Evolutionary conservation across 2,797 vertebrate species (phyloP), one percentile per base, ranked within the genome.

Genomic region (Chlorospingus semifuscus): DNA sequence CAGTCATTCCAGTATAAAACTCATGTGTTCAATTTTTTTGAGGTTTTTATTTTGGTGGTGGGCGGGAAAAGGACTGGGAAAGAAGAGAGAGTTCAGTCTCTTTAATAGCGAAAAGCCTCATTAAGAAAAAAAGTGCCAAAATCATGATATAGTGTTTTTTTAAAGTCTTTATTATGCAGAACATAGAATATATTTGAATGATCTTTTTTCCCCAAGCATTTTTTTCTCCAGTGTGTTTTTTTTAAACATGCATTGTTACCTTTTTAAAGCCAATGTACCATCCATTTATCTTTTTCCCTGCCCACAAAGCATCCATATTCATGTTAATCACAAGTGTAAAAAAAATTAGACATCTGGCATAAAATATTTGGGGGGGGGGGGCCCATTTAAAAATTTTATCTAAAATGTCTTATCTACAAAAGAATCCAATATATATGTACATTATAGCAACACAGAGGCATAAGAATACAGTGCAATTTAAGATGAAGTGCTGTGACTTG

Each of bases 371-470:
- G n/a, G n/a, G n/a, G n/a, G 55, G 84, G 82, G 69, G 80, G 27
- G 83, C 82, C 87, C 90, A 91, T 97, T 97, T 97, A 96, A 97
- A 97, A 97, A 96, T 89, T 95, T 96, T 92, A 96, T 96, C 96
- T 97, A 97, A 97, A 97, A 97, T 85, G 95, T 96, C 91, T 91
- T 97, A 97, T 97, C 97, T 98, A 98, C 97, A 97, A 97, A 93
- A 93, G 95, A 93, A 90, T 94, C 87, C 90, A 91, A 90, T 83
- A 94, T 93, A 95, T 87, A 95, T 94, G 91, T 95, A 97, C 97
- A 97, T 94, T 91, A 97, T 87, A 97, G 93, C 95, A 90, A 93
- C 57, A 90, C 94, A 95, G 85, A 97, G 79, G 91, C 90, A 59
- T 94, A 94, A 79, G 93, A 96, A 94, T 93, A 97, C 95, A 96